A percentile compares a stretch with the other conserved stretches of the same genome.
Conservation (phyloP, 2,113 vertebrate species). For the Sturnus vulgaris region DNA sequence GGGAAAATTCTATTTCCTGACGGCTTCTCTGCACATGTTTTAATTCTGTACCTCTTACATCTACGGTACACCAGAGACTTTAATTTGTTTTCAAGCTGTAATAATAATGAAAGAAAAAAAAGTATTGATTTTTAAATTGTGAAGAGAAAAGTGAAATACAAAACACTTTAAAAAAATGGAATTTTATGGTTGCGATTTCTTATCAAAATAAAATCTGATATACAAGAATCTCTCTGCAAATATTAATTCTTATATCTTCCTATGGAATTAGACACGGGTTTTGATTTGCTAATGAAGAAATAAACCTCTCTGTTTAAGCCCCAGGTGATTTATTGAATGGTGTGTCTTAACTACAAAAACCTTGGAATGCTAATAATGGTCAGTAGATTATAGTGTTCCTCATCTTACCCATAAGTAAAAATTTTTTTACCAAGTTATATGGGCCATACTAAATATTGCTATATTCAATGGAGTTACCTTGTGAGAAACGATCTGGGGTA, state of each 20-base stretch:
- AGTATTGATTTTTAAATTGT: not conserved
- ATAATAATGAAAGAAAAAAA: not conserved
- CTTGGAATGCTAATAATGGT: not conserved
- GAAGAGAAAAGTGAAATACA: not conserved
- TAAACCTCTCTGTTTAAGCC: not conserved
- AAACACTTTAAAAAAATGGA: not conserved
- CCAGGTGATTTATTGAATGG: not conserved
- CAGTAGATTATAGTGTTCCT: not conserved
- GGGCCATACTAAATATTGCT: not conserved
- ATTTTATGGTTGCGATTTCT: not conserved
- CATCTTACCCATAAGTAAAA: not conserved
- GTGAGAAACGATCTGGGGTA: not conserved
- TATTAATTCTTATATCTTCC: not conserved
- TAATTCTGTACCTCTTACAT: not conserved
- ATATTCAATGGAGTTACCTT: not conserved
- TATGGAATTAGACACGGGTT: fast-evolving
- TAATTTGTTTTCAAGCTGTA: not conserved
- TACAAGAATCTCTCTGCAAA: not conserved
- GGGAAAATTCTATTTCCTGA: not conserved
- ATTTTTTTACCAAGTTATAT: not conserved
- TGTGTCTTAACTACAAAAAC: not conserved
- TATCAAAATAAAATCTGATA: not conserved
- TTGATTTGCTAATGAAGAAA: not conserved
- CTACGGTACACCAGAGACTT: not conserved
- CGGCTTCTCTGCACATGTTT: not conserved